These are phyloP conservation scores for Patella vulgata DNA, from an alignment of 1,140 invertebrate species.

Conservation along the genomic window DNA sequence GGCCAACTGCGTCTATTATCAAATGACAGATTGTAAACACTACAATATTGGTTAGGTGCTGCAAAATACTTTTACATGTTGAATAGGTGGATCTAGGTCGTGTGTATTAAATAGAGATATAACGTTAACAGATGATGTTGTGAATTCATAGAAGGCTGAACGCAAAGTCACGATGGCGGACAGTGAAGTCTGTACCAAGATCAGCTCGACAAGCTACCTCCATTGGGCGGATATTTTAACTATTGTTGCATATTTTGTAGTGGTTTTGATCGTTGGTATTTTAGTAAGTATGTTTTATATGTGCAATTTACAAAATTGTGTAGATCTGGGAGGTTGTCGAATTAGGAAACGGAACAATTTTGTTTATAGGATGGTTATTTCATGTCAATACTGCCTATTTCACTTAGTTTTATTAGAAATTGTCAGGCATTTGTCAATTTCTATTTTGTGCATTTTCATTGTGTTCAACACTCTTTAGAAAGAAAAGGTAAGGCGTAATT, in stretches of 20 bases:
- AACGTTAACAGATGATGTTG: no score
- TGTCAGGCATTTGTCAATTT: no score
- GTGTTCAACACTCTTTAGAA: background rate
- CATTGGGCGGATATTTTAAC: slow-evolving; percentile 33
- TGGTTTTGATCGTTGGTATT: slow-evolving; percentile 21
- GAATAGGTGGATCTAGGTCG: no score
- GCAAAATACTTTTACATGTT: no score
- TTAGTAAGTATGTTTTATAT: slow-evolving; percentile 18
- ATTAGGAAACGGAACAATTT: background rate
- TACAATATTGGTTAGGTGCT: no score
- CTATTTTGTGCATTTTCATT: no score
- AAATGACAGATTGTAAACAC: no score
- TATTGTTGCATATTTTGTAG: slow-evolving; percentile 23
- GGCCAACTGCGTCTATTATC: no score
- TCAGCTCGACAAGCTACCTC: slow-evolving; percentile 14
- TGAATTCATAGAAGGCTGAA: no score
- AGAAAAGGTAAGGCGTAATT: no score
- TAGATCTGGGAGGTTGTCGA: slow-evolving; percentile 7
- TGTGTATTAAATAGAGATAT: no score
- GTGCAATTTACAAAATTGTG: no score
- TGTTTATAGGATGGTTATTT: background rate
- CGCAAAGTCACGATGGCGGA: background rate
- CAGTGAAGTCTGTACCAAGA: background rate
- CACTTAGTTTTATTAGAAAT: background rate
- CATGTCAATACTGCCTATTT: background rate